A percentile compares a stretch with the other conserved stretches of the same genome.
phyloP scores from a whole-genome alignment of 2,888 invertebrate genomes.

The Amphimallon solstitiale region DNA sequence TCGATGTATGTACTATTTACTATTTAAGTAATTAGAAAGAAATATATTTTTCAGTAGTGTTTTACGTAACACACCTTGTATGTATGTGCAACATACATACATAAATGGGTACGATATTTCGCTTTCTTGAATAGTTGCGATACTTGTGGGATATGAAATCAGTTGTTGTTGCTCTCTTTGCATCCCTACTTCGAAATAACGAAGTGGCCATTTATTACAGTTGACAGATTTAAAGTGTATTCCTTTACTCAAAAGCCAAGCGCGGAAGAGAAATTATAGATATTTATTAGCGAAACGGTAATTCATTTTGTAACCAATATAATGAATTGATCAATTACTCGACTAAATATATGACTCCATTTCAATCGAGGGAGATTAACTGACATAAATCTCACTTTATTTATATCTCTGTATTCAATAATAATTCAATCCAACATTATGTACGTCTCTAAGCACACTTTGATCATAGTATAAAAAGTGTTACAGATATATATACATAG shows the following conservation, averaged over 20 bases:
- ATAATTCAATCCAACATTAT: not conserved
- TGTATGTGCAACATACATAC: no score
- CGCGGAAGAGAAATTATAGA: not conserved
- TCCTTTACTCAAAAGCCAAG: not conserved
- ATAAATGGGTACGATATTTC: no score
- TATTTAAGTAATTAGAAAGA: no score
- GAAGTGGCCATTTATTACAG: not conserved
- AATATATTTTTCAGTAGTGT: no score
- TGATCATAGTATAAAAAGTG: no score
- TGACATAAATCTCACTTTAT: not conserved
- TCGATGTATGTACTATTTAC: no score
- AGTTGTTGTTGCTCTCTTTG: no score
- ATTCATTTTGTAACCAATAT: not conserved
- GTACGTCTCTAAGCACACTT: no score
- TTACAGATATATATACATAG: no score
- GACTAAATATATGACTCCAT: not conserved
- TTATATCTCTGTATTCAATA: not conserved
- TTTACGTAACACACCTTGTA: no score
- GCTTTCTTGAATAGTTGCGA: no score
- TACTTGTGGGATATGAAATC: no score
- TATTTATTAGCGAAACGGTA: constrained; percentile 1
- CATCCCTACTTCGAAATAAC: not conserved
- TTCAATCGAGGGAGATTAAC: not conserved
- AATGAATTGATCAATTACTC: not conserved
- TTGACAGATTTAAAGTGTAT: not conserved